These are phyloP conservation scores for Hetaerina americana DNA, from an alignment of 1,140 invertebrate genomes.

Conservation along the genomic window DNA sequence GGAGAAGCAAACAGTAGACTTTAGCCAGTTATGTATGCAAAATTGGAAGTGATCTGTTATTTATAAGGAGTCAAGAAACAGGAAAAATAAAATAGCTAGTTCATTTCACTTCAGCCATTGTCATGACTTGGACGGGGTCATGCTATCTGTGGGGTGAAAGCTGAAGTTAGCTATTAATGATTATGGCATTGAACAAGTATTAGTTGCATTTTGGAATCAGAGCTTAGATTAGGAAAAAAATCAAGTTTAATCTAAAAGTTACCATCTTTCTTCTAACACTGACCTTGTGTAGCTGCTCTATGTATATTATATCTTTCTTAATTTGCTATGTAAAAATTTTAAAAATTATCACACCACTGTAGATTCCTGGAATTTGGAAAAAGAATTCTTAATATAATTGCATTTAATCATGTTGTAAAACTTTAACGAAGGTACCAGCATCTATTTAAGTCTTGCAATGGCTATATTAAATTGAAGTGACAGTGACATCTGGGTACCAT, in stretches of 20 bases:
- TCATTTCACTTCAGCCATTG: background rate
- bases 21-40: background rate
- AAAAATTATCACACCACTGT: background rate
- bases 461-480: background rate
- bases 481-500: background rate
- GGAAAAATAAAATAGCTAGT: background rate
- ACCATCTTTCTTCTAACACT: background rate
- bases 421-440: background rate
- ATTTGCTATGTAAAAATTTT: background rate
- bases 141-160: background rate
- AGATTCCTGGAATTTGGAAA: background rate
- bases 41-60: background rate
- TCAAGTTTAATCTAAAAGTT: conserved; percentile 1
- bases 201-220: background rate
- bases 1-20: background rate
- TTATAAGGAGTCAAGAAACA: background rate
- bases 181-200: background rate
- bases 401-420: background rate
- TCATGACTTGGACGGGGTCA: background rate
- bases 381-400: background rate
- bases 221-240: background rate
- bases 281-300: background rate
- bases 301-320: too few relatives aligned
- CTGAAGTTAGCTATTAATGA: background rate
- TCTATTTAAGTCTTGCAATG: background rate